Base-by-base conservation (phyloP, 2,797 vertebrate species). In the Syngnathus acus region DNA sequence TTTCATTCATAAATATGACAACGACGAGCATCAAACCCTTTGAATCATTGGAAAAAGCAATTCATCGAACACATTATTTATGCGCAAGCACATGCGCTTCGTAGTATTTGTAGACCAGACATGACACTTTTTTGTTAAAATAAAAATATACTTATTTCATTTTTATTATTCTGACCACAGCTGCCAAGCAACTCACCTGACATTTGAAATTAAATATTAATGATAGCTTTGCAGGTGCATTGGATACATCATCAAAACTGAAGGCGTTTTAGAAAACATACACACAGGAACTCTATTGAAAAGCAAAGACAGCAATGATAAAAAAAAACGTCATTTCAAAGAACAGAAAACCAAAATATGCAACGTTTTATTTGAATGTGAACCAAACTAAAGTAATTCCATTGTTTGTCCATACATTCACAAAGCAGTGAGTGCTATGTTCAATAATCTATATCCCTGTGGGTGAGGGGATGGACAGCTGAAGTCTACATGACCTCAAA, bases 211-310 rank as follows among this genome's bases (percentile, higher is more conserved):
- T 17, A 17, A 38, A 39, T 19, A 51, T 51, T 51, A 51, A 51
- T 17, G 48, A 19, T n/a, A 51, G 48, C 48, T 19, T 19, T n/a
- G 57, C 9, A 17, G 16, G 14, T 39, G 37, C 37, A 19, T 39
- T 38, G 6, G 6, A 59, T 19, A 6, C 32, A 59, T 19, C 38
- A 60, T 40, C 17, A 40, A 39, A 60, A 40, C 9, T 11, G 17
- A 39, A 59, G 37, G 38, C 38, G 4, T 60, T 60, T 60, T 60
- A 40, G 58, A 60, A 60, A 60, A 45, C 43, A 55, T 32, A 32
- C 21, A 55, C 53, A 57, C 23, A 37, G 11, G 23, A 57, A 60
- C 58, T 10, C 0, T 42, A 21, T 42, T 61, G 59, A 10, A 61
- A 21, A 42, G 59, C 10, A 5, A 42, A 1, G 19, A 42, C 39